phyloP scores from a whole-genome alignment of 2,113 vertebrate genomes.

The Microcebus lehilahytsara region DNA sequence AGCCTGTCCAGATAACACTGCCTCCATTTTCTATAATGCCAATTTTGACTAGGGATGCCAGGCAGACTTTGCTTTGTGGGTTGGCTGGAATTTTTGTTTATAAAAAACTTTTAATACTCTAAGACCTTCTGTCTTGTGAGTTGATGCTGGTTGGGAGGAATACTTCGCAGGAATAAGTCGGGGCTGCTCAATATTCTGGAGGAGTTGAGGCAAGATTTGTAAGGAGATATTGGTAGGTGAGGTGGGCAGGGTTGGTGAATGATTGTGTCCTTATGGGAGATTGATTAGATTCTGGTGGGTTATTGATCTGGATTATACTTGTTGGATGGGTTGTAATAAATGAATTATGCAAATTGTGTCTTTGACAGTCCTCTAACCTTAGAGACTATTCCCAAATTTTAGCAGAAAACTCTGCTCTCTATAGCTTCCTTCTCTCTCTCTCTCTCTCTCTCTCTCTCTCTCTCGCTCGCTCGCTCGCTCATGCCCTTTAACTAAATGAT shows the following conservation, averaged over 20 bases:
- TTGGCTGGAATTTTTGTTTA: background rate
- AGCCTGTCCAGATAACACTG: background rate
- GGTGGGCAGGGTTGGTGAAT: background rate
- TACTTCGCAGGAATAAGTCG: background rate
- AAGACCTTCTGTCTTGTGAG: background rate
- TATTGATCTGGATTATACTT: conserved; percentile 57
- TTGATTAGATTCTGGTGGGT: conserved; percentile 53
- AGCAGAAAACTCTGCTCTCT: conserved; percentile 22
- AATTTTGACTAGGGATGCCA: background rate
- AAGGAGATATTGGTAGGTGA: background rate
- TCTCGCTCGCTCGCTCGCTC: no score
- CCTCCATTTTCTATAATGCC: background rate
- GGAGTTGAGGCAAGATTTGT: background rate
- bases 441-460: background rate
- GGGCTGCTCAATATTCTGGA: background rate
- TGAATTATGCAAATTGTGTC: conserved; percentile 46
- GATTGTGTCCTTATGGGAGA: conserved; percentile 38
- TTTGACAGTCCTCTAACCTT: conserved; percentile 39
- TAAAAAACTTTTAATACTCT: background rate
- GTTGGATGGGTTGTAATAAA: conserved; percentile 56
- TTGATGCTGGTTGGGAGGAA: background rate
- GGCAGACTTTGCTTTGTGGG: background rate
- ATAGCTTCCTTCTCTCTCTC: background rate
- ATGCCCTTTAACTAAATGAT: conserved; percentile 68
- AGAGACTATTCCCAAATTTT: conserved; percentile 49